These are phyloP conservation scores for Dendropsophus ebraccatus DNA, from an alignment of 2,113 vertebrate genomes.

Conservation along the genomic window DNA sequence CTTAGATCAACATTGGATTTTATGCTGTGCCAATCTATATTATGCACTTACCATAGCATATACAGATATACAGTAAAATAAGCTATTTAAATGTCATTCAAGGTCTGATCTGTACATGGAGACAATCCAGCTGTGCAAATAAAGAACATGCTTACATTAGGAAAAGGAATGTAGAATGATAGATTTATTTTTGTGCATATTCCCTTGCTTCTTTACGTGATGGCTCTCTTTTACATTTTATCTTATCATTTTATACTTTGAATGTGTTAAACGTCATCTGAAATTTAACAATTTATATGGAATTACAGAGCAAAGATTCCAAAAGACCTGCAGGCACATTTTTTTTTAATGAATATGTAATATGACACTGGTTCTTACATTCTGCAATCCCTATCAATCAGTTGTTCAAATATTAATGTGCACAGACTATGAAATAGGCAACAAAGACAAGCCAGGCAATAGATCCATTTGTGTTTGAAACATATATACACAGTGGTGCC, in stretches of 20 bases:
- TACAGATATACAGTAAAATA: too few relatives aligned
- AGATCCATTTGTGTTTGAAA: too few relatives aligned
- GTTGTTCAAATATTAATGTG: slow-evolving; percentile 43
- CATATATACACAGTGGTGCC: too few relatives aligned
- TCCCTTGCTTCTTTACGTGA: too few relatives aligned
- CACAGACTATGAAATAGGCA: not conserved
- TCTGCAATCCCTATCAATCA: slow-evolving; percentile 43
- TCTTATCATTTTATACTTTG: slow-evolving; percentile 32
- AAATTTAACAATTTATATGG: slow-evolving; percentile 36
- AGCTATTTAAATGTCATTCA: not conserved
- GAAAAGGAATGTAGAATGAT: not conserved
- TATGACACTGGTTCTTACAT: not conserved
- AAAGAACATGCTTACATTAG: not conserved
- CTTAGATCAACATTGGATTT: too few relatives aligned
- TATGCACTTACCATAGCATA: too few relatives aligned
- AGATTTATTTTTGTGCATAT: not conserved
- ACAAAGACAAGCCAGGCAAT: slow-evolving; percentile 14
- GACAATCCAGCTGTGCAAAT: not conserved
- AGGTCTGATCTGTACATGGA: not conserved
- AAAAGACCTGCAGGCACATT: slow-evolving; percentile 32
- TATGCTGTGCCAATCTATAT: not conserved
- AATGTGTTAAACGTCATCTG: slow-evolving; percentile 6
- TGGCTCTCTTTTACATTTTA: slow-evolving; percentile 1
- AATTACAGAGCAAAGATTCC: slow-evolving; percentile 20
- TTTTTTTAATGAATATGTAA: slow-evolving; percentile 43